These are phyloP conservation scores for Phodopus roborovskii DNA, from an alignment of 2,113 vertebrate species.

Conservation along the genomic window DNA sequence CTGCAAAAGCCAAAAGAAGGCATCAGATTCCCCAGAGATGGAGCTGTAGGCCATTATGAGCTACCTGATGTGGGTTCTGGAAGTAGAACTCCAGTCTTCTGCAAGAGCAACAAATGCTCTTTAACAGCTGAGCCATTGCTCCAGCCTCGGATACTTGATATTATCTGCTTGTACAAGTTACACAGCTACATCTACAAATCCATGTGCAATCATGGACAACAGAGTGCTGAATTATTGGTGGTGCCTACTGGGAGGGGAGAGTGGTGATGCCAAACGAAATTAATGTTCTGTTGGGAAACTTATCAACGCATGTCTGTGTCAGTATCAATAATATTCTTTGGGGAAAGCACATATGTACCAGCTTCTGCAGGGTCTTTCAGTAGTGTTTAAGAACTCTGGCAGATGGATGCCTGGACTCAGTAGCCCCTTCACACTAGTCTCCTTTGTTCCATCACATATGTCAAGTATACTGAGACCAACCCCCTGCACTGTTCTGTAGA, in stretches of 20 bases:
- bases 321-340: too few relatives aligned
- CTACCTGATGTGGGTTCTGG: too few relatives aligned
- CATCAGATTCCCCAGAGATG: neutral
- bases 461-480: neutral
- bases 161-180: neutral
- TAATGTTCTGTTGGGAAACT: neutral
- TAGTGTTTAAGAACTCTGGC: accelerated
- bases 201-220: accelerated
- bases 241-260: neutral
- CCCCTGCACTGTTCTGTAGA: accelerated
- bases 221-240: too few relatives aligned
- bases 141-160: neutral
- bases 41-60: neutral
- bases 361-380: neutral
- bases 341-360: accelerated
- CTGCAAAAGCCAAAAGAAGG: neutral
- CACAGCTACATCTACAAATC: neutral
- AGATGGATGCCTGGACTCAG: accelerated
- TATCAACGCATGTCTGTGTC: accelerated
- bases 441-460: accelerated
- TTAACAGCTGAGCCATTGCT: neutral
- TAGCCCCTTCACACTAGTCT: neutral
- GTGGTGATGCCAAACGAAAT: neutral
- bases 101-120: neutral
- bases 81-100: neutral